Percentiles rank a stretch among this genome's conserved stretches.
Conservation (phyloP, 2,113 vertebrate species). For the Steatornis caripensis region DNA sequence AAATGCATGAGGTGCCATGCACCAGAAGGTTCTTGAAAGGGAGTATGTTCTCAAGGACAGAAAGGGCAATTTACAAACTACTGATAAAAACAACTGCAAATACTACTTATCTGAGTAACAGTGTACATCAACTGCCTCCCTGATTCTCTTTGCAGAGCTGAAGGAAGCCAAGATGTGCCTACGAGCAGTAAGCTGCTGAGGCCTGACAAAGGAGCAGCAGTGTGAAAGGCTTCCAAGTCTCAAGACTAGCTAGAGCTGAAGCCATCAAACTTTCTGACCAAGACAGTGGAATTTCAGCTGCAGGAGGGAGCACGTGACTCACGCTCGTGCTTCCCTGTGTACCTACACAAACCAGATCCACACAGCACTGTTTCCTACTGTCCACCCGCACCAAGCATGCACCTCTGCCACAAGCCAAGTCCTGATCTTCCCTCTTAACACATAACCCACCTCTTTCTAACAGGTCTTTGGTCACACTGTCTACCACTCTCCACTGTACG, state of each 20-base stretch:
- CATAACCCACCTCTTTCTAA: not conserved
- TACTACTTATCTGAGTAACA: not conserved
- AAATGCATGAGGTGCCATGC: slow-evolving; percentile 57
- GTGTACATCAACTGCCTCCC: not conserved
- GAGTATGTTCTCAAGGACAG: not conserved
- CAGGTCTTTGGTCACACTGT: not conserved
- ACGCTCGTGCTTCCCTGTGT: not conserved
- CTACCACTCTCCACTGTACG: not conserved
- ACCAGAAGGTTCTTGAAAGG: not conserved
- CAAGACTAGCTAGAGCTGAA: not conserved
- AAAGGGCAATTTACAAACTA: not conserved
- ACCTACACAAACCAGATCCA: not conserved
- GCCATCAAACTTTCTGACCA: not conserved
- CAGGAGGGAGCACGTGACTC: rapidly evolving
- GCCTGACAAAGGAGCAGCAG: not conserved
- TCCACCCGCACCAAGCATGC: rapidly evolving
- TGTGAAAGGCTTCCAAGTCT: not conserved
- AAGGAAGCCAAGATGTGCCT: not conserved
- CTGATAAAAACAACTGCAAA: not conserved
- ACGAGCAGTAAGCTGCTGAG: not conserved
- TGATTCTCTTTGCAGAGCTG: not conserved
- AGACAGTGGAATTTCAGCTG: not conserved
- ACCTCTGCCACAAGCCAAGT: not conserved
- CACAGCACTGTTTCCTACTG: not conserved
- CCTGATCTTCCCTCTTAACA: not conserved